Conservation (phyloP, 2,113 vertebrate genomes). For the Actenoides hombroni region DNA sequence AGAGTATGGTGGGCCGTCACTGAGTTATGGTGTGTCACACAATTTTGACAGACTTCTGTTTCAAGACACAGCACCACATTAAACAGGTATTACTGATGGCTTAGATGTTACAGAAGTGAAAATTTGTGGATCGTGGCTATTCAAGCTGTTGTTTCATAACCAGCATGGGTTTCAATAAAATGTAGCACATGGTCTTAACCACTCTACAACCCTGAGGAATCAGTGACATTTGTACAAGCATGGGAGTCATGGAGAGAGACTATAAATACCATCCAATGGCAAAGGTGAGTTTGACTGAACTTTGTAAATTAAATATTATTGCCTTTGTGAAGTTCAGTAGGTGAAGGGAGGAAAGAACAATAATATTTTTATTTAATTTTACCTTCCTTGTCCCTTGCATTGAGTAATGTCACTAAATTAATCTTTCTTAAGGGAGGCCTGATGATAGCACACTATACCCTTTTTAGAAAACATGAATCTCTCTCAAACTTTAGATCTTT, state of each 20-base stretch:
- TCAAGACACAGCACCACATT: neutral
- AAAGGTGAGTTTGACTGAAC: slow-evolving; percentile 31
- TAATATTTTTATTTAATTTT: slow-evolving; percentile 30
- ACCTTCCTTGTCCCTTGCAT: neutral
- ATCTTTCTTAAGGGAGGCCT: neutral
- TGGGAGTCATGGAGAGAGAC: neutral
- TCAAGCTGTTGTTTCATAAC: neutral
- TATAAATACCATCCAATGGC: slow-evolving; percentile 19
- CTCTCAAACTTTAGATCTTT: neutral
- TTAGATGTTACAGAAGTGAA: neutral
- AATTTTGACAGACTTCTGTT: neutral
- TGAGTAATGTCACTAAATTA: neutral
- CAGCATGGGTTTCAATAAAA: neutral
- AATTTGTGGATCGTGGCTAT: neutral
- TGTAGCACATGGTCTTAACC: neutral
- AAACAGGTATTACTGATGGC: neutral
- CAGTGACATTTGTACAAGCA: slow-evolving; percentile 20
- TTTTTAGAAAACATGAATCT: neutral
- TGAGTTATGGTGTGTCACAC: neutral
- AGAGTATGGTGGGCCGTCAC: fast-evolving
- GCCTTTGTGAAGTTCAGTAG: slow-evolving; percentile 18
- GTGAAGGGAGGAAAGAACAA: slow-evolving; percentile 1
- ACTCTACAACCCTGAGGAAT: neutral
- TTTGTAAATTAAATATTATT: slow-evolving; percentile 47
- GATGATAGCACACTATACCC: neutral